phyloP scores from a whole-genome alignment of 2,113 vertebrate species.

The Megalops atlanticus region DNA sequence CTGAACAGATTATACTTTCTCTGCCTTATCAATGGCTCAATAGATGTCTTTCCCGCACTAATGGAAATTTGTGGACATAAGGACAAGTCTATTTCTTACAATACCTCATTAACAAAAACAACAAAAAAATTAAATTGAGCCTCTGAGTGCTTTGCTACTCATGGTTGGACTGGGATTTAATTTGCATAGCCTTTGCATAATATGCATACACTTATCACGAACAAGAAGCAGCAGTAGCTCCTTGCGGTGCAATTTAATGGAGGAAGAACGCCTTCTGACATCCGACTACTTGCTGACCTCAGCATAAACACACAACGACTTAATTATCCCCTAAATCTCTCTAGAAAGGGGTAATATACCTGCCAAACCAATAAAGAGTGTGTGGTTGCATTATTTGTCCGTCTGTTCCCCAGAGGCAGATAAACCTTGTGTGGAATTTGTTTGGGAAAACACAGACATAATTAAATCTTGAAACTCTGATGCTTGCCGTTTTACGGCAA shows the following conservation, averaged over 20 bases:
- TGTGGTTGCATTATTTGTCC: slow-evolving; percentile 44
- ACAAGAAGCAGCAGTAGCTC: not conserved
- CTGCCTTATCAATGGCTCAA: not conserved
- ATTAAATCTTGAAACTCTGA: slow-evolving; percentile 23
- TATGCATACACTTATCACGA: not conserved
- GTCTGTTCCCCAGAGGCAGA: slow-evolving; percentile 31
- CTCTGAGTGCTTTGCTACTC: not conserved
- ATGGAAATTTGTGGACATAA: not conserved
- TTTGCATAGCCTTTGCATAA: not conserved
- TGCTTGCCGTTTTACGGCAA: not conserved
- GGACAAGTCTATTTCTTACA: not conserved
- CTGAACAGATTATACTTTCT: not conserved
- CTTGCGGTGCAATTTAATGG: not conserved
- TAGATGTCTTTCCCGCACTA: not conserved
- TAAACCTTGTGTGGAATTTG: slow-evolving; percentile 25
- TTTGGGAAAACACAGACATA: slow-evolving; percentile 31
- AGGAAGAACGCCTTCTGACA: slow-evolving; percentile 24
- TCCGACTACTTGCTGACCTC: slow-evolving; percentile 40
- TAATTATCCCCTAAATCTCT: slow-evolving; percentile 50
- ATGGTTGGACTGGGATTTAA: not conserved
- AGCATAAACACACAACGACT: slow-evolving; percentile 38
- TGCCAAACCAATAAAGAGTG: slow-evolving; percentile 33
- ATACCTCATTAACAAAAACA: not conserved
- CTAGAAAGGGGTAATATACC: slow-evolving; percentile 41
- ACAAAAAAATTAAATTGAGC: not conserved